Conservation (phyloP, 92 coral and sea anemone genomes). For the Epizoanthus scotinus region DNA sequence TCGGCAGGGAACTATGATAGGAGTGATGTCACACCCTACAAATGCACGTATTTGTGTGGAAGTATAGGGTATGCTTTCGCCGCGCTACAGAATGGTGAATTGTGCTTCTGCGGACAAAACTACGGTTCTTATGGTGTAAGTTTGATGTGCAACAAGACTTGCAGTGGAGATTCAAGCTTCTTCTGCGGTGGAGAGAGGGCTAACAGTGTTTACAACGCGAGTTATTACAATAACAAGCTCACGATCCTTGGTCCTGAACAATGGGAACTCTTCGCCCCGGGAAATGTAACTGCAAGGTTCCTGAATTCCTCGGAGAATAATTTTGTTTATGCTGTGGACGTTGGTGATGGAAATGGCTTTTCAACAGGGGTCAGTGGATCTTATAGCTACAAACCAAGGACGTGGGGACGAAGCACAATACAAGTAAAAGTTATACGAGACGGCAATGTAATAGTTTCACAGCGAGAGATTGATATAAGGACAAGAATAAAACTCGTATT, state of each 20-base stretch:
- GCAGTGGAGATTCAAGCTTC: slow-evolving; percentile 65
- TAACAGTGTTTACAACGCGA: slow-evolving; percentile 71
- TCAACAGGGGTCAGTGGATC: slow-evolving; percentile 31
- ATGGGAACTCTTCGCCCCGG: slow-evolving; percentile 49
- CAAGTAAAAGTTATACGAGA: slow-evolving; percentile 42
- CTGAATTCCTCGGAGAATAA: slow-evolving; percentile 50
- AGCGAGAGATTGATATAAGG: slow-evolving; percentile 36
- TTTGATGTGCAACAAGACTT: slow-evolving; percentile 51
- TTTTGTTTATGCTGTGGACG: slow-evolving; percentile 39
- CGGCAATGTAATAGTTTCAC: neutral
- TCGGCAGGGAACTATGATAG: slow-evolving; percentile 81
- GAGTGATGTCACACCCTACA: slow-evolving; percentile 53
- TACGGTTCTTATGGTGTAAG: slow-evolving; percentile 50
- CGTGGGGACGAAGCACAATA: slow-evolving; percentile 65
- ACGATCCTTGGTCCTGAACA: slow-evolving; percentile 28
- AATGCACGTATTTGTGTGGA: slow-evolving; percentile 69
- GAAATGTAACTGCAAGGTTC: slow-evolving; percentile 41
- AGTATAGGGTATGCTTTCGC: slow-evolving; percentile 57
- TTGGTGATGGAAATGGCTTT: slow-evolving; percentile 58
- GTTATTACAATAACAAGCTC: slow-evolving; percentile 50
- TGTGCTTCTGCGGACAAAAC: slow-evolving; percentile 73
- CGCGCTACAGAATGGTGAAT: slow-evolving; percentile 74
- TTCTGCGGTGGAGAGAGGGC: slow-evolving; percentile 76
- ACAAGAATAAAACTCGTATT: slow-evolving; percentile 51
- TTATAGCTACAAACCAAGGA: slow-evolving; percentile 50